A percentile compares a stretch with the other conserved stretches of the same genome.
Evolutionary conservation across 2,113 vertebrate genomes (phyloP).

Genomic region (Cariama cristata): DNA sequence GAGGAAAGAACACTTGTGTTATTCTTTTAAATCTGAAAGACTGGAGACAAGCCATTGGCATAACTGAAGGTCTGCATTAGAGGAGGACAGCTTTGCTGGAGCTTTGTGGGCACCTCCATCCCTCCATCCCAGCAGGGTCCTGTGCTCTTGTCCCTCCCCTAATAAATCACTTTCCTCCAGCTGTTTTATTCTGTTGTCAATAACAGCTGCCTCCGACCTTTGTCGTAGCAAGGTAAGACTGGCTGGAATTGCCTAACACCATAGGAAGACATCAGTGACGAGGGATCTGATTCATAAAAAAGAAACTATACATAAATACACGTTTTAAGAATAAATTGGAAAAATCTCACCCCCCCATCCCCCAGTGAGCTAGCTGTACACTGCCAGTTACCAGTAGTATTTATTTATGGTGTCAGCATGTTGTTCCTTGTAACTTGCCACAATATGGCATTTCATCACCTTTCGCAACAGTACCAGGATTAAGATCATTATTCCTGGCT

Average conservation of each 20-base stretch:
- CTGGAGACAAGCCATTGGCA: background rate
- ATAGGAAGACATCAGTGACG: background rate
- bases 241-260: background rate
- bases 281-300: background rate
- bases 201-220: background rate
- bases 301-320: background rate
- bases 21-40: background rate
- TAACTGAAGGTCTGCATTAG: rapidly evolving
- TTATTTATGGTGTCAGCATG: background rate
- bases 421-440: background rate
- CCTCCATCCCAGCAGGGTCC: background rate
- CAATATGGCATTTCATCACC: background rate
- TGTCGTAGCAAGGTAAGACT: rapidly evolving
- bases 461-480: background rate
- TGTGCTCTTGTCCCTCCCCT: background rate
- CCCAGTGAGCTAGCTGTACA: rapidly evolving
- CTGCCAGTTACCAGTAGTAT: background rate
- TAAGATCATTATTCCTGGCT: background rate
- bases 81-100: background rate
- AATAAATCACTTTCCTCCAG: background rate
- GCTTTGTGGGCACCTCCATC: rapidly evolving
- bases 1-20: background rate
- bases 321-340: background rate
- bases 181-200: background rate
- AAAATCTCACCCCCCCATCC: background rate